These are phyloP conservation scores for Hydrochoerus hydrochaeris DNA, from an alignment of 2,113 vertebrate species.

Conservation along the genomic window DNA sequence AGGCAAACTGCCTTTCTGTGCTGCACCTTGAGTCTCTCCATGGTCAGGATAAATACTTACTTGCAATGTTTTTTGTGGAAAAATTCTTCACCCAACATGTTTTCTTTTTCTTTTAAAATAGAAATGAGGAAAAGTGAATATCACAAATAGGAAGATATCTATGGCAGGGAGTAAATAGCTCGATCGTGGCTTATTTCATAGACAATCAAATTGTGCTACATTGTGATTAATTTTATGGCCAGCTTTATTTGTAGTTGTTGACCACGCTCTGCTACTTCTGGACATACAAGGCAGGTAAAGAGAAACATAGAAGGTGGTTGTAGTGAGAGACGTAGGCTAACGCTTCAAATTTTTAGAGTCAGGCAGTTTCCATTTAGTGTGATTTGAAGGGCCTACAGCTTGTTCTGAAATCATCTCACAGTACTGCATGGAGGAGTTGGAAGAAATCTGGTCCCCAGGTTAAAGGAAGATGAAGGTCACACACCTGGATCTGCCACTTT, in stretches of 20 bases:
- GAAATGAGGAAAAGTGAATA: background rate
- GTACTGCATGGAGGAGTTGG: background rate
- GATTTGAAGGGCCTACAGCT: background rate
- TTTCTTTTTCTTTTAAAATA: slow-evolving; percentile 43
- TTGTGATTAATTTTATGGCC: background rate
- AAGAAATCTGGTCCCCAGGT: background rate
- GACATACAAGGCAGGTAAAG: background rate
- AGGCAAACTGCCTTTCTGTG: no score
- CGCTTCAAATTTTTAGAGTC: background rate
- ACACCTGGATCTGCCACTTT: background rate
- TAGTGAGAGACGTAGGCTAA: background rate
- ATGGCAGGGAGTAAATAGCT: background rate
- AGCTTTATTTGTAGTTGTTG: background rate
- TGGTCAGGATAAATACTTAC: background rate
- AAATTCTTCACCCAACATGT: background rate
- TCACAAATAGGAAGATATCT: background rate
- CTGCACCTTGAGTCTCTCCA: no score
- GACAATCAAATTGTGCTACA: background rate
- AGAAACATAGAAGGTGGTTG: background rate
- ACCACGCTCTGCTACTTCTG: background rate
- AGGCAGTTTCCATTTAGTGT: background rate
- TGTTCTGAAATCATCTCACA: background rate
- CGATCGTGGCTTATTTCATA: slow-evolving; percentile 36
- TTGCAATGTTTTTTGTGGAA: background rate
- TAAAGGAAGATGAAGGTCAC: background rate